Conservation (phyloP, 2,797 vertebrate genomes). For the Cottoperca gobio region DNA sequence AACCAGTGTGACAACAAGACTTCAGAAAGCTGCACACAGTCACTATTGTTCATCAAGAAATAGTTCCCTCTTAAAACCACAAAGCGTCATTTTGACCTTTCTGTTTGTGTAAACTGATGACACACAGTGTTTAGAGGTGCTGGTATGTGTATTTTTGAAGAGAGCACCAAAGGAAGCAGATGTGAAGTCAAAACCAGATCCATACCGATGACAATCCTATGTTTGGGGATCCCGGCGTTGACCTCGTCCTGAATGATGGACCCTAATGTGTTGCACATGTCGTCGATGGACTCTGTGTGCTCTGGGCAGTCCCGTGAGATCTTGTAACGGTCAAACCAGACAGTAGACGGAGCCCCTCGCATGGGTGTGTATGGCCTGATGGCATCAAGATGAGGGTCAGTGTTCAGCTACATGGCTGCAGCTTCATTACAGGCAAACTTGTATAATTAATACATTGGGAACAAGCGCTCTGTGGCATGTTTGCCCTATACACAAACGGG, state of each 20-base stretch:
- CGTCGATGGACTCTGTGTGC: constrained; percentile 89
- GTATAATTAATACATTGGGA: neutral
- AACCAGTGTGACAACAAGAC: neutral
- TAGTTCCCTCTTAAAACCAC: too few species aligned
- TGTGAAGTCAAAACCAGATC: neutral
- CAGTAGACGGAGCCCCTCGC: constrained; percentile 85
- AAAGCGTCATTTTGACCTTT: neutral
- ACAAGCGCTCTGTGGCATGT: neutral
- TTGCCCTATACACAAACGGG: neutral
- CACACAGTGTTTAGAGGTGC: too few species aligned
- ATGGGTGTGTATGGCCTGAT: constrained; percentile 90
- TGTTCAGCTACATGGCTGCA: neutral
- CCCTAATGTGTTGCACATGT: constrained; percentile 85
- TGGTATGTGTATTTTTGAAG: too few species aligned
- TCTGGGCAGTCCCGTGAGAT: constrained; percentile 88
- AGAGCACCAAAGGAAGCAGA: neutral
- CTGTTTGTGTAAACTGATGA: neutral
- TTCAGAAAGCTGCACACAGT: neutral
- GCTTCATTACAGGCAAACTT: too few species aligned
- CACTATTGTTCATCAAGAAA: too few species aligned
- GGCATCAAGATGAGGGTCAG: constrained; percentile 14
- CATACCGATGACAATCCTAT: constrained; percentile 89
- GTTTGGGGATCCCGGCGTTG: constrained; percentile 84
- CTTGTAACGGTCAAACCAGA: constrained; percentile 92
- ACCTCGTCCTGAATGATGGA: constrained; percentile 87